A percentile compares a stretch with the other conserved stretches of the same genome.
Evolutionary conservation across 92 coral and sea anemone genomes (phyloP).

Genomic region (Micromussa lordhowensis): DNA sequence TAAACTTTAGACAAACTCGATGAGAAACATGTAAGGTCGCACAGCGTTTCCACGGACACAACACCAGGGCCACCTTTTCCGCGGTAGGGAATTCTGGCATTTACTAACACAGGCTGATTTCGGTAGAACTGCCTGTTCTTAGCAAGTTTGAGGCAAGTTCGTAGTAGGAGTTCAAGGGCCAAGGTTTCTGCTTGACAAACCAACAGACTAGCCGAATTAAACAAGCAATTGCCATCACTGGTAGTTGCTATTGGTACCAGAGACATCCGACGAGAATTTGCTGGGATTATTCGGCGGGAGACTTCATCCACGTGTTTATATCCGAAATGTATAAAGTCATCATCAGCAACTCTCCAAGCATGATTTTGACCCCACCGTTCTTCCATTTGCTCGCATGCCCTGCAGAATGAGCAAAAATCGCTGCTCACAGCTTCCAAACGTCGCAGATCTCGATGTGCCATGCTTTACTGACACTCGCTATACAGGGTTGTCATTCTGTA

Average conservation of each 20-base stretch:
- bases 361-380: neutral
- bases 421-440: conserved; percentile 1
- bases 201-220: conserved; percentile 68
- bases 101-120: conserved; percentile 33
- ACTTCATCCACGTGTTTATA: conserved; percentile 17
- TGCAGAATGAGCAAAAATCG: neutral
- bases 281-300: neutral
- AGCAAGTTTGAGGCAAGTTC: conserved; percentile 57
- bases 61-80: conserved; percentile 30
- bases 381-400: neutral
- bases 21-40: conserved; percentile 33
- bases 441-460: conserved; percentile 11
- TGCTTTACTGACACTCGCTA: neutral
- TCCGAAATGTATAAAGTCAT: neutral
- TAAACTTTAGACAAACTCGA: neutral
- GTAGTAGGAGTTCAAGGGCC: conserved; percentile 45
- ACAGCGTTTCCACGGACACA: conserved; percentile 41
- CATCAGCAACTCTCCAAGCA: neutral
- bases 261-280: neutral
- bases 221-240: conserved; percentile 68
- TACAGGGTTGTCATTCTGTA: neutral
- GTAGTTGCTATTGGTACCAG: conserved; percentile 39
- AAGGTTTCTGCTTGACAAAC: conserved; percentile 49
- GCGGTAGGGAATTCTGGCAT: neutral
- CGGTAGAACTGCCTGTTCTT: conserved; percentile 54